phyloP scores from a whole-genome alignment of 2,113 vertebrate genomes.

The Orcinus orca region DNA sequence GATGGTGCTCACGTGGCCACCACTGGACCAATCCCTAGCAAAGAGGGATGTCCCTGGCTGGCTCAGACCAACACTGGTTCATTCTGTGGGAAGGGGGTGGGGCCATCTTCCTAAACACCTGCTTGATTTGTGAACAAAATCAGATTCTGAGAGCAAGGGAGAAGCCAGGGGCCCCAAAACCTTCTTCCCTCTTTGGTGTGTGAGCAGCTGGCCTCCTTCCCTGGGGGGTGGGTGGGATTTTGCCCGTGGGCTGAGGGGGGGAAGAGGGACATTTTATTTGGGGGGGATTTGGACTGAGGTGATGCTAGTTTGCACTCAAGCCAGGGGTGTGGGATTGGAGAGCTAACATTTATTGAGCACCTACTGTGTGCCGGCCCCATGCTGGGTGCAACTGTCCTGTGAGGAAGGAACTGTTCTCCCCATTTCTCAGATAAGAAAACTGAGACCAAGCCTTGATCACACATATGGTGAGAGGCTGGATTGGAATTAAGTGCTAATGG shows the following conservation, averaged over 20 bases:
- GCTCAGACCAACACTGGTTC: neutral
- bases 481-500: rapidly evolving
- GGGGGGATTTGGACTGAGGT: neutral
- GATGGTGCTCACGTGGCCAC: rapidly evolving
- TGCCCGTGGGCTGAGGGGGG: neutral
- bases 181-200: neutral
- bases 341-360: neutral
- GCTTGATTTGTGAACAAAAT: neutral
- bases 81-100: neutral
- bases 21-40: neutral
- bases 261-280: neutral
- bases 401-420: neutral
- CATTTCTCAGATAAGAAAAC: neutral
- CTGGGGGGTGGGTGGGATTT: neutral
- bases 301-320: neutral
- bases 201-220: neutral
- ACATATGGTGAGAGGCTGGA: neutral
- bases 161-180: rapidly evolving
- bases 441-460: neutral
- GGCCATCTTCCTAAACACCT: neutral
- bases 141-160: neutral
- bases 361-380: neutral
- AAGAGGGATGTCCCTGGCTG: neutral
- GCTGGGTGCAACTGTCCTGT: neutral
- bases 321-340: neutral